phyloP scores from a whole-genome alignment of 1,140 invertebrate species.

The Hyphantria cunea region DNA sequence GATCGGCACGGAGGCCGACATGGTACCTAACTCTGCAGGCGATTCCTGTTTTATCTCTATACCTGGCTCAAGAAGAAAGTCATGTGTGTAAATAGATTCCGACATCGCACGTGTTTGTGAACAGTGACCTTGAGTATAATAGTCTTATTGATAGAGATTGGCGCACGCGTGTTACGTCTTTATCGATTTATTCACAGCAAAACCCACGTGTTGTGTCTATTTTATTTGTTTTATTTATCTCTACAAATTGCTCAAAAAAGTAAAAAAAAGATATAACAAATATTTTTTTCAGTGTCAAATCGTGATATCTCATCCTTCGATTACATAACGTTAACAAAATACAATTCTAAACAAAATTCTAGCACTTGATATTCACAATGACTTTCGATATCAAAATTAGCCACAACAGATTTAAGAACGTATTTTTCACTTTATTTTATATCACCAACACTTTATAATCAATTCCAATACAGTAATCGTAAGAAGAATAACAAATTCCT shows the following conservation, averaged over 20 bases:
- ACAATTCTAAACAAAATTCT: conserved; percentile 56
- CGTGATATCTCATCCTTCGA: conserved; percentile 46
- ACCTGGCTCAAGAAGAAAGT: conserved; percentile 81
- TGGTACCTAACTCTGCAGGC: conserved; percentile 61
- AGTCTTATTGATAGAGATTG: conserved; percentile 73
- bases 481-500: conserved; percentile 20
- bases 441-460: conserved; percentile 7
- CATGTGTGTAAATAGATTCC: conserved; percentile 82
- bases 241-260: conserved; percentile 4
- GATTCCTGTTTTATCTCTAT: conserved; percentile 82
- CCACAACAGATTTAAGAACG: conserved; percentile 12
- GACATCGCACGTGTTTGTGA: conserved; percentile 82
- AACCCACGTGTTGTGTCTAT: conserved; percentile 65
- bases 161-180: conserved; percentile 72
- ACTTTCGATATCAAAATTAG: conserved; percentile 69
- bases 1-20: conserved; percentile 84
- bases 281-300: too few species aligned
- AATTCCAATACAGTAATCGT: conserved; percentile 4
- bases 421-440: conserved; percentile 2
- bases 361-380: conserved; percentile 73
- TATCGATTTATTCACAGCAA: conserved; percentile 73
- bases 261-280: background rate
- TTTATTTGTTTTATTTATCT: conserved; percentile 10
- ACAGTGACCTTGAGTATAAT: conserved; percentile 76
- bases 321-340: conserved; percentile 71